Base-by-base conservation (phyloP, 2,113 vertebrate genomes). In the Mesitornis unicolor region DNA sequence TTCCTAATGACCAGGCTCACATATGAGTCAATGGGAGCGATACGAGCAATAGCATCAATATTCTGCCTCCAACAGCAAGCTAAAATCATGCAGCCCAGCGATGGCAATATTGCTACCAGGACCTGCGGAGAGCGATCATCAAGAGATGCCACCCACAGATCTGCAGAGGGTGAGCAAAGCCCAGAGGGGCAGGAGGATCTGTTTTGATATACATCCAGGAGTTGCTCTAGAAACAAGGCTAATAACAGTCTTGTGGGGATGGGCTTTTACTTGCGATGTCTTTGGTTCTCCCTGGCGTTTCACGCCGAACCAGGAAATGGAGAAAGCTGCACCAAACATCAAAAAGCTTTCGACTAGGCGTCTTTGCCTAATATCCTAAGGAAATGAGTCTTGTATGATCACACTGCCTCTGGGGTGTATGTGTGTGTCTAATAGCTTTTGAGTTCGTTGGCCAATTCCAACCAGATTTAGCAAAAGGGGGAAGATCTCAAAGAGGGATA, bases 351-450 rank as follows among this genome's bases (percentile, higher is more conserved):
- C 79, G 73, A 67, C 47, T 1, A 93, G 88, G 90, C 80, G 40
- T 92, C 94, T 96, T 96, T 96, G 89, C 95, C 88, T 97, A 93
- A 95, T 89, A 95, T 93, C 93, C 95, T 90, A 95, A 96, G 95
- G 96, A 97, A 97, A 96, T 92, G 90, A 96, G 89, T 0, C 93
- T 78, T 43, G 83, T 81, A 38, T 89, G 86, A 96, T 97, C 90
- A 53, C 68, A 2, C 56, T 67, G 86, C 95, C 95, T 83, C 92
- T 78, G 47, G 91, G 93, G 20, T 70, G 35, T 81, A 2, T 87
- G 95, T 88, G 95, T 95, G 94, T 81, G 94, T 95, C 80, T 92
- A 81, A 92, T 35, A 81, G 86, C 89, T 93, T 90, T 78, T 87
- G 80, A 63, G 63, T 95, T 93, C 13, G 4, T 86, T 84, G 88